Percentiles rank a stretch among this genome's conserved stretches.
These are phyloP conservation scores for Tiliacea citrago DNA, from an alignment of 2,888 invertebrate species.

Conservation along the genomic window DNA sequence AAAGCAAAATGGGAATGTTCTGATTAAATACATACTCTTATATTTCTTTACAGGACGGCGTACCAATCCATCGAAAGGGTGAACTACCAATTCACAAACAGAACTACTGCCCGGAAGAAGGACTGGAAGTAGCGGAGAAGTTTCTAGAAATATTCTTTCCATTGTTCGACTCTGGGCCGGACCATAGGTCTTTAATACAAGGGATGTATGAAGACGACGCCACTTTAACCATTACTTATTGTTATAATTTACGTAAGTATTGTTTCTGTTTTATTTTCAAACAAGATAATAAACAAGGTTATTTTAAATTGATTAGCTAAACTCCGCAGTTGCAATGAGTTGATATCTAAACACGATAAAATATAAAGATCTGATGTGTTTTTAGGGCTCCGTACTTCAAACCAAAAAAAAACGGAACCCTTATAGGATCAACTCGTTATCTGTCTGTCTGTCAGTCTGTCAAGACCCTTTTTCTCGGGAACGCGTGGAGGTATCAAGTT, in stretches of 20 bases:
- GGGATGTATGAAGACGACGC: slow-evolving; percentile 92
- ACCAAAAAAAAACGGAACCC: too few relatives aligned
- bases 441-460: too few relatives aligned
- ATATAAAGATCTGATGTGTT: too few relatives aligned
- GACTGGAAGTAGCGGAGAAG: slow-evolving; percentile 89
- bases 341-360: too few relatives aligned
- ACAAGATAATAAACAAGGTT: too few relatives aligned
- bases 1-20: neutral
- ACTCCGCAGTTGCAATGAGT: too few relatives aligned
- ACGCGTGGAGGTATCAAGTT: too few relatives aligned
- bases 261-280: too few relatives aligned
- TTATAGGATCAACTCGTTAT: too few relatives aligned
- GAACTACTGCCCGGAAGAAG: slow-evolving; percentile 89
- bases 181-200: slow-evolving; percentile 88
- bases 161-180: slow-evolving; percentile 89
- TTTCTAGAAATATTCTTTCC: slow-evolving; percentile 93
- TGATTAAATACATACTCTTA: neutral
- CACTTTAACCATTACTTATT: slow-evolving; percentile 90
- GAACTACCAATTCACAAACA: slow-evolving; percentile 84
- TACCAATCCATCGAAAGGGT: slow-evolving; percentile 75
- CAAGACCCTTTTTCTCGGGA: too few relatives aligned
- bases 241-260: slow-evolving; percentile 77
- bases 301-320: too few relatives aligned
- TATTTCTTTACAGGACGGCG: slow-evolving; percentile 87
- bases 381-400: too few relatives aligned